Conservation (phyloP, 2,113 vertebrate species). For the Sinocyclocheilus anshuiensis region DNA sequence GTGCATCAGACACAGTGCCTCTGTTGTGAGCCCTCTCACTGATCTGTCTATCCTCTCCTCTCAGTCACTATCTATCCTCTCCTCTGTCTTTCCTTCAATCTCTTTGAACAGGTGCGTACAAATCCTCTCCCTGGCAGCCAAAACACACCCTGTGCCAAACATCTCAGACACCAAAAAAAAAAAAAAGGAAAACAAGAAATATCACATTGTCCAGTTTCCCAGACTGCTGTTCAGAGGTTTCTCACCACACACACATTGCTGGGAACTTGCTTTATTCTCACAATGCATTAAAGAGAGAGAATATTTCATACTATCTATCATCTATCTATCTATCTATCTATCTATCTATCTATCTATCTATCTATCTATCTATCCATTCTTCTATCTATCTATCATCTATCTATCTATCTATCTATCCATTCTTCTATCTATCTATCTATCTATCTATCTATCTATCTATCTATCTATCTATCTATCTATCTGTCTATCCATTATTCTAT, state of each 20-base stretch:
- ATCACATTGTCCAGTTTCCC: conserved; percentile 26
- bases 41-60: conserved; percentile 25
- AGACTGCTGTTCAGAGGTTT: background rate
- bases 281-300: too few relatives aligned
- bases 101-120: conserved; percentile 53
- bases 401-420: background rate
- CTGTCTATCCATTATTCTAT: too few relatives aligned
- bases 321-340: too few relatives aligned
- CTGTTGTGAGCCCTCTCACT: conserved; percentile 67
- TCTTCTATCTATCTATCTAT: background rate
- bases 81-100: conserved; percentile 46
- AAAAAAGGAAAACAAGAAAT: background rate
- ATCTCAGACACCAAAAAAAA: conserved; percentile 2
- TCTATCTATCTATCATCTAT: background rate
- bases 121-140: conserved; percentile 44
- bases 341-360: too few relatives aligned
- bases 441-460: too few relatives aligned
- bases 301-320: too few relatives aligned
- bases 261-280: background rate
- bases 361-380: background rate
- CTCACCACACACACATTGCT: background rate
- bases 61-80: conserved; percentile 34
- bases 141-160: conserved; percentile 31
- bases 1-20: conserved; percentile 70
- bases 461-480: too few relatives aligned